phyloP scores from a whole-genome alignment of 2,797 vertebrate genomes.

The Falco naumanni region DNA sequence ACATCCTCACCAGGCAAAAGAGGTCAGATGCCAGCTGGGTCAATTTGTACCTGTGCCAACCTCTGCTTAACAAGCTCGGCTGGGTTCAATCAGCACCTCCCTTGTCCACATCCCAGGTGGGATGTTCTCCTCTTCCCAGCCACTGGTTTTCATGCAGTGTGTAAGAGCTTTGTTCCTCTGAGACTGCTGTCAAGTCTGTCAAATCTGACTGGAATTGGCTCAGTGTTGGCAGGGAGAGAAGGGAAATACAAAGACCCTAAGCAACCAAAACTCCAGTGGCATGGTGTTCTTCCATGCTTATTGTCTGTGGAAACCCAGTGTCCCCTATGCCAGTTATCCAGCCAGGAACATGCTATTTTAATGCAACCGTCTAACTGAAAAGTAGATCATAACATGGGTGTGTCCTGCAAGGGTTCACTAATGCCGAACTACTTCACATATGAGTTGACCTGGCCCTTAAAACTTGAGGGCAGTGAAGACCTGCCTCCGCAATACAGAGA shows the following conservation, averaged over 20 bases:
- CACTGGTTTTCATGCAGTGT: not conserved
- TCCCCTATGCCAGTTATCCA: not conserved
- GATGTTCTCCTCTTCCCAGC: not conserved
- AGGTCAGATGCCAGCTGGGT: not conserved
- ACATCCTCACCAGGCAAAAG: not conserved
- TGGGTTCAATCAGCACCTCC: not conserved
- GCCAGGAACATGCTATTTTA: not conserved
- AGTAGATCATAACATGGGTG: not conserved
- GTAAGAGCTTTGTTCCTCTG: not conserved
- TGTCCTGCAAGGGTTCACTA: not conserved
- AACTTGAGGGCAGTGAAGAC: not conserved
- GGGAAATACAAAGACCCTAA: not conserved
- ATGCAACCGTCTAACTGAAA: not conserved
- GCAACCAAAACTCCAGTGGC: not conserved
- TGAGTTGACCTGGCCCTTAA: not conserved
- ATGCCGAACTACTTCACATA: not conserved
- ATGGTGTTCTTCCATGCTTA: not conserved
- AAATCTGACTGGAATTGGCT: not conserved
- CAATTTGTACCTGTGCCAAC: not conserved
- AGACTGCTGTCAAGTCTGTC: not conserved
- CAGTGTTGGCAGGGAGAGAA: not conserved
- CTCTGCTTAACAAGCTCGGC: not conserved
- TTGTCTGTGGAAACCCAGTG: not conserved
- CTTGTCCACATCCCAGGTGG: not conserved
- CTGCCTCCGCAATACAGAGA: not conserved